phyloP scores from a whole-genome alignment of 2,113 vertebrate species.

The Tautogolabrus adspersus region DNA sequence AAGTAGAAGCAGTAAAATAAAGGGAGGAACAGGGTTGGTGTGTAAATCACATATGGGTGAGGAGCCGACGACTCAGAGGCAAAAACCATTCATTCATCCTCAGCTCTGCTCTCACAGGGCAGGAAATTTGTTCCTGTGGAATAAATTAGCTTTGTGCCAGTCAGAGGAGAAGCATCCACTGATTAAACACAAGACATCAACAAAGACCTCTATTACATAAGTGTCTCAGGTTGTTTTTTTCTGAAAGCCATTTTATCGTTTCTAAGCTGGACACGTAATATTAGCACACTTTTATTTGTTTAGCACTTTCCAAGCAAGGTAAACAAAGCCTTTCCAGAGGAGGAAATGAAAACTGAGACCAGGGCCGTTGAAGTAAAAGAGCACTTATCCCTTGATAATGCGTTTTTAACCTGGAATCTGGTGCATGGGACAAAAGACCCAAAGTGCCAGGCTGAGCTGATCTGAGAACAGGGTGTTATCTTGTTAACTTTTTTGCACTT shows the following conservation, averaged over 20 bases:
- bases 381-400: neutral
- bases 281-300: neutral
- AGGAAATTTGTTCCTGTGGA: constrained; percentile 51
- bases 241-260: neutral
- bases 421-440: neutral
- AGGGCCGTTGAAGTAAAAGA: neutral
- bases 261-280: neutral
- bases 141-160: constrained; percentile 19
- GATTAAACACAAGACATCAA: constrained; percentile 14
- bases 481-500: no score
- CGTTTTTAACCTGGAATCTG: neutral
- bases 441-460: neutral
- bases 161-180: constrained; percentile 2
- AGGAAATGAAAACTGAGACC: neutral
- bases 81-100: constrained; percentile 42
- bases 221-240: neutral
- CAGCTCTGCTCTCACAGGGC: constrained; percentile 25
- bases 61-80: constrained; percentile 10
- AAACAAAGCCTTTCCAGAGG: neutral
- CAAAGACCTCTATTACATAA: constrained; percentile 11
- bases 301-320: neutral
- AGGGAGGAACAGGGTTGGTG: no score
- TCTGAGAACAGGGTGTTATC: neutral
- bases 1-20: neutral
- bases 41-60: neutral